Evolutionary conservation across 2,888 invertebrate genomes (phyloP), one percentile per base, ranked within the genome.

Genomic region (Syritta pipiens): DNA sequence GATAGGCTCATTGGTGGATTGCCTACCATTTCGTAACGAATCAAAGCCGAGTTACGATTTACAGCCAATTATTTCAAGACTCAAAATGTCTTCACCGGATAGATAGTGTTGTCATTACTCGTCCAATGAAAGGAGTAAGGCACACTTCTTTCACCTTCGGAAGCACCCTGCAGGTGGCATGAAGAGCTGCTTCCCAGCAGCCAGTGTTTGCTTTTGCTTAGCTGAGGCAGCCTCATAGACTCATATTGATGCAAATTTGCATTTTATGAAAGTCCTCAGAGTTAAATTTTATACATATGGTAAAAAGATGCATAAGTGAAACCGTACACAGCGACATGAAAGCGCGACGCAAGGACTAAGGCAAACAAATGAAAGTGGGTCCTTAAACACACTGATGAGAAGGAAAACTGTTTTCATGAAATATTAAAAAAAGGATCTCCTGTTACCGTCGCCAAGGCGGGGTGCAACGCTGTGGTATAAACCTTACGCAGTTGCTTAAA

Each of bases 361-460:
- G 74, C 79, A 74, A 74, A 74, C 79, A 79, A 74, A 74, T 62
- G 74, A 79, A 74, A 79, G 79, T 79, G 79, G 79, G 79, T 68
- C 74, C 79, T 79, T 79, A 79, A 71, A 74, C 74, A 79, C 67
- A 68, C 79, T 79, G 79, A 79, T 79, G 79, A 79, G 74, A 79
- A 49, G 74, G 49, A 79, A 74, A 74, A 79, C 79, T 74, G 67
- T 79, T 74, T 79, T 62, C 74, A 62, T 77, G 72, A 72, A 77
- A 74, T 67, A 79, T 79, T 79, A 10, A 77, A 28, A 35, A 22
- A 42, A 57, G 40, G 42, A 48, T 53, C 51, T 65, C 17, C 32
- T 32, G 17, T 32, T 46, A 51, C 46, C 37, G 2, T 5, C 17
- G 7, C 7, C 7, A n/a, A n/a, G n/a, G n/a, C n/a, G n/a, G n/a